Conservation (phyloP, 2,113 vertebrate species). For the Carassius gibelio region DNA sequence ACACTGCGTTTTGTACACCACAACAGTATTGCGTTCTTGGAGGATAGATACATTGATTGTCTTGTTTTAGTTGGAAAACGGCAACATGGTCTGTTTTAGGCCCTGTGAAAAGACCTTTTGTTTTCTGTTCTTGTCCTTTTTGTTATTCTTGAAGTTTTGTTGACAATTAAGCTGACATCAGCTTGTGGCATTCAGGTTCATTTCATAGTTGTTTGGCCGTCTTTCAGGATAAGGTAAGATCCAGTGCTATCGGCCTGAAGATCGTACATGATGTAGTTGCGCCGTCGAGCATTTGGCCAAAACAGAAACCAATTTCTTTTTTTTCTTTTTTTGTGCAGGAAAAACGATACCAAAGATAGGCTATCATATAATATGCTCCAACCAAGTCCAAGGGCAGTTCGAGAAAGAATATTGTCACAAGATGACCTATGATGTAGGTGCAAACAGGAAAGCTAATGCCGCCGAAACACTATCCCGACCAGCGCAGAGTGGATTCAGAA, state of each 20-base stretch:
- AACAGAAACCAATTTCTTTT: conserved; percentile 21
- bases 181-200: conserved; percentile 20
- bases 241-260: background rate
- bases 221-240: conserved; percentile 1
- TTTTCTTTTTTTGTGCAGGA: conserved; percentile 41
- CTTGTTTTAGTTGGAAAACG: conserved; percentile 32
- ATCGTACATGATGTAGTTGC: background rate
- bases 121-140: conserved; percentile 23
- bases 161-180: conserved; percentile 41
- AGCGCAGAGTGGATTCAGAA: conserved; percentile 49
- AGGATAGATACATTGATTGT: background rate
- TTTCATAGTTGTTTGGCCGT: conserved; percentile 31
- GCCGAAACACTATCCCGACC: conserved; percentile 57
- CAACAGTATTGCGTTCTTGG: conserved; percentile 10
- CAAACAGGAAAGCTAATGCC: conserved; percentile 61
- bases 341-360: conserved; percentile 56
- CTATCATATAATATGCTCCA: conserved; percentile 55
- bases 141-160: conserved; percentile 10
- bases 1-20: conserved; percentile 31
- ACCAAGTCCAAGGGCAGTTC: conserved; percentile 57
- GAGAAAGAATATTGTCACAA: conserved; percentile 56
- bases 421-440: conserved; percentile 66
- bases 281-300: conserved; percentile 27
- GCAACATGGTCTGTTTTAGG: background rate
- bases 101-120: conserved; percentile 29